Evolutionary conservation across 2,797 vertebrate species (phyloP), one percentile per base, ranked within the genome.

Genomic region (Vultur gryphus): DNA sequence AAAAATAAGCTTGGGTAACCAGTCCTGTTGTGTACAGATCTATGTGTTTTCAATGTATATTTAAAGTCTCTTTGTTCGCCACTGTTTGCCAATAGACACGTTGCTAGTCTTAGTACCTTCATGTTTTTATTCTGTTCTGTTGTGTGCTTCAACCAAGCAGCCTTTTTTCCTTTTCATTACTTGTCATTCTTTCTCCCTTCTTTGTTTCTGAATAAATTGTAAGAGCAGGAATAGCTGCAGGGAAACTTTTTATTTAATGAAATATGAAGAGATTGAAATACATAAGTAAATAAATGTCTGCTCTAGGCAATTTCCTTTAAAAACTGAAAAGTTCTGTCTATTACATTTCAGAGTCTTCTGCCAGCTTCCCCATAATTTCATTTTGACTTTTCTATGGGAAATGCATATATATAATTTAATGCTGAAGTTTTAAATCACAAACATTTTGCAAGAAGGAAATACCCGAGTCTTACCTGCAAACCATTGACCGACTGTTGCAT

Each of bases 401-500:
- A 71, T 72, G n/a, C 61, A 52, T 51, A 20, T 26, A 39, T 44
- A 24, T 15, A 54, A 78, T 66, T 67, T 51, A 66, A 76, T n/a
- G 29, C 31, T 61, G 16, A 87, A 73, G 31, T 79, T 78, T 65
- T 87, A 86, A 86, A 81, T 49, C 52, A 67, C 25, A 87, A 84
- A 90, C n/a, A 78, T 67, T 81, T 79, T 77, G 33, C 28, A 85
- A 88, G 55, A 87, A 92, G 43, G 33, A 91, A 83, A 67, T 65
- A 66, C 31, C 18, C 0, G 2, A 67, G 17, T 55, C 96, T 97
- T 97, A 97, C 96, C 96, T 98, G 90, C 25, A 89, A 75, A 54
- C 26, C 52, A 86, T 54, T 10, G 46, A 62, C 65, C 16, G 46
- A 65, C 49, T 84, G n/a, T 91, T 94, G 76, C 83, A 84, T 93